Evolutionary conservation across 2,113 vertebrate genomes (phyloP).

Genomic region (Antechinus stuartii): DNA sequence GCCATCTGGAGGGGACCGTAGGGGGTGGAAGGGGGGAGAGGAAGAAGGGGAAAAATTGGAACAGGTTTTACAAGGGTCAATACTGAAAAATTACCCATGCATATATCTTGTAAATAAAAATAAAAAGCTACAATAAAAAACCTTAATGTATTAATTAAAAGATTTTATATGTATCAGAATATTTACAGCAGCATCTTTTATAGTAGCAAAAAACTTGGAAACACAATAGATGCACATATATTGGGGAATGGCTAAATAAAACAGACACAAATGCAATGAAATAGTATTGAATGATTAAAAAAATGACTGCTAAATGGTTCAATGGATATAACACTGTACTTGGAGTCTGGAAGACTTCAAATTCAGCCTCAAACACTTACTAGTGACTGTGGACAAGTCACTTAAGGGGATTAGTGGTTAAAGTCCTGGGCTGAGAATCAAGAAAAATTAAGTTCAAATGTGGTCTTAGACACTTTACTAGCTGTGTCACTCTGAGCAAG

Average conservation of each 20-base stretch:
- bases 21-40: too few species aligned
- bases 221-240: background rate
- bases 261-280: background rate
- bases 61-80: too few species aligned
- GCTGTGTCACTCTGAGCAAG: background rate
- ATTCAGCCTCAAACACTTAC: background rate
- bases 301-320: background rate
- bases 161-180: background rate
- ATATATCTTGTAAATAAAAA: too few species aligned
- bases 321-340: background rate
- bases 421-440: background rate
- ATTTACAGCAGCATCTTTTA: background rate
- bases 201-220: background rate
- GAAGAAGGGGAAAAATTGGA: too few species aligned
- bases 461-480: background rate
- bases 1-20: too few species aligned
- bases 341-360: background rate
- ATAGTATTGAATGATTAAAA: background rate
- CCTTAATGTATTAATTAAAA: background rate
- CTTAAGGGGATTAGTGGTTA: background rate
- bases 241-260: background rate
- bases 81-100: too few species aligned
- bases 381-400: background rate
- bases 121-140: too few species aligned
- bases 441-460: background rate